Base-by-base conservation (phyloP, 2,888 invertebrate genomes). In the Lithophane ornitopus region DNA sequence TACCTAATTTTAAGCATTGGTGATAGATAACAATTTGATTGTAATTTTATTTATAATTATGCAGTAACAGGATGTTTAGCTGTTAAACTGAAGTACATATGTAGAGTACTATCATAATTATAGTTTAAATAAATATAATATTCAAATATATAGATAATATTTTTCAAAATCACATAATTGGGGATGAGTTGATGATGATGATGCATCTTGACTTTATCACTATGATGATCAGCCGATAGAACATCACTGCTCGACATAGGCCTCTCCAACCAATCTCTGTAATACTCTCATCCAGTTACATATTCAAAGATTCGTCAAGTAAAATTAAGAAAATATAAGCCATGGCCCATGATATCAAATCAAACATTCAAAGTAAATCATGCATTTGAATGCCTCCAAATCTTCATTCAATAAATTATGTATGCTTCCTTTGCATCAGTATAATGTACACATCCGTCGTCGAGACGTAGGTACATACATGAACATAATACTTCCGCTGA, bases 401-500 rank as follows among this genome's bases (percentile, higher is more conserved):
- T 84, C 74, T 85, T 83, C 62, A 70, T 86, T 76, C 44, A 74
- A 80, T 80, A 73, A 76, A 85, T 80, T 86, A 81, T 75, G 72
- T 74, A 87, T 81, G 79, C 83, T 74, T 78, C 77, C 75, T 81
- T 86, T 78, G 75, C 78, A 77, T 74, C 65, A 78, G 56, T 78
- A 26, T 74, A 74, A 78, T 71, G 72, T 76, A 65, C 65, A 76
- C 80, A 83, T 87, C 85, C 87, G 87, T 76, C 74, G 70, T 39
- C 26, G 67, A 59, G 71, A 71, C 71, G 70, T 69, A 61, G 59
- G 41, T 58, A 66, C 46, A 69, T 76, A 78, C 66, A 73, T 79
- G 76, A 70, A 75, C 78, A 81, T 84, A 83, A 70, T 70, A 79
- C 87, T 85, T 86, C 86, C 86, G 81, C 61, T 67, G 28, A 74